These are phyloP conservation scores for Acrobasis suavella DNA, from an alignment of 2,888 invertebrate species.

Conservation along the genomic window DNA sequence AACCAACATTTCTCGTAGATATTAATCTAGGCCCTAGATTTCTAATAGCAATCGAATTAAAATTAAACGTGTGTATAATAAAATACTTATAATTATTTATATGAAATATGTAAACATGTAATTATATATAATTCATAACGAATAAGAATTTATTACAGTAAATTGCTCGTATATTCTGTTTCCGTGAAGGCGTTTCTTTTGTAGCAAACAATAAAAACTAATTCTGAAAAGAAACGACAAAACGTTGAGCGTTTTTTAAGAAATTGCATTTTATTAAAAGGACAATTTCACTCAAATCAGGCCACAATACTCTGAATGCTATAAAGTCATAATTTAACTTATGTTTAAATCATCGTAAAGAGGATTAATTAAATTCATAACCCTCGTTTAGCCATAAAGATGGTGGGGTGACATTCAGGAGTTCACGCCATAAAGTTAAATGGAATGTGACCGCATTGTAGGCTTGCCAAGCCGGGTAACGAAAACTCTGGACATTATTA, in stretches of 20 bases:
- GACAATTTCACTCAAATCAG: background rate
- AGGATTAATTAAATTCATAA: slow-evolving; percentile 64
- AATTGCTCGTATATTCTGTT: too few relatives aligned
- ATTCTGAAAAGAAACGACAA: background rate
- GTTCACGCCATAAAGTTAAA: slow-evolving; percentile 54
- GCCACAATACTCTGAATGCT: slow-evolving; percentile 9
- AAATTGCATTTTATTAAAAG: background rate
- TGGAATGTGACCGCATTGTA: slow-evolving; percentile 55
- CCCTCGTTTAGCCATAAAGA: slow-evolving; percentile 53
- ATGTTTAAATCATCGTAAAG: slow-evolving; percentile 46
- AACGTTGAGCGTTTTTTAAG: background rate
- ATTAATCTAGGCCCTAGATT: too few relatives aligned
- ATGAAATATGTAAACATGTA: too few relatives aligned
- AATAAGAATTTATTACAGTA: too few relatives aligned
- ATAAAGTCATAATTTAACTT: slow-evolving; percentile 35
- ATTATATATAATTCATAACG: too few relatives aligned
- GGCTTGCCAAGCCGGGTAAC: too few relatives aligned
- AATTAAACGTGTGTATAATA: too few relatives aligned
- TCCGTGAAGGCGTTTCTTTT: background rate
- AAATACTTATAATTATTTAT: too few relatives aligned
- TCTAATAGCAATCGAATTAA: too few relatives aligned
- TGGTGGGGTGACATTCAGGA: slow-evolving; percentile 44
- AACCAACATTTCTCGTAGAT: too few relatives aligned
- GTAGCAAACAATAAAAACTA: background rate
- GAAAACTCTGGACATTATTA: background rate